Evolutionary conservation across 1,140 invertebrate species (phyloP).

Genomic region (Yoshiicerus persimilis): DNA sequence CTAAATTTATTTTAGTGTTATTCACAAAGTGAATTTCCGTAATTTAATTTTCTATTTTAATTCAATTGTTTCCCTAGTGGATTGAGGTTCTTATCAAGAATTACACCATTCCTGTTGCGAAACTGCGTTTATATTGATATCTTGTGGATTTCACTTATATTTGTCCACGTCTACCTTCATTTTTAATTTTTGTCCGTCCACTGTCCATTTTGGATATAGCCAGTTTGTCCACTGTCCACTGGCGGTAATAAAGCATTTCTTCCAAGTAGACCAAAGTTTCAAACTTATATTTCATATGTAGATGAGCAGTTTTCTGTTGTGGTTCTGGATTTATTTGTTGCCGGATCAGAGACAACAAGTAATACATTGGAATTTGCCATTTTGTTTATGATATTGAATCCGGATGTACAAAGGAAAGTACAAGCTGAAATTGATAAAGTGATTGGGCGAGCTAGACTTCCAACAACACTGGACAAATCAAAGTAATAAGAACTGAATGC

Average conservation of each 20-base stretch:
- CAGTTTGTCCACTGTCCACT: too few species aligned
- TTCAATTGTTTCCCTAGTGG: too few species aligned
- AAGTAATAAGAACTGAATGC: neutral
- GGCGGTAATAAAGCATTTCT: constrained; percentile 30
- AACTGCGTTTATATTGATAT: too few species aligned
- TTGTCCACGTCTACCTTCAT: too few species aligned
- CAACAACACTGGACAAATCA: constrained; percentile 56
- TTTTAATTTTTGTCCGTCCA: too few species aligned
- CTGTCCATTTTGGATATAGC: too few species aligned
- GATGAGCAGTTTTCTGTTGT: constrained; percentile 37
- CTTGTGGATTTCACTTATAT: too few species aligned
- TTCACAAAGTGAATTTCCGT: too few species aligned
- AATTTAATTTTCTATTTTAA: too few species aligned
- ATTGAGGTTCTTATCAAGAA: too few species aligned
- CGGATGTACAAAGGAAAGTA: constrained; percentile 75
- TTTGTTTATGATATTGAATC: constrained; percentile 72
- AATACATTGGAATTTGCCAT: constrained; percentile 76
- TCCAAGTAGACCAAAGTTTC: neutral
- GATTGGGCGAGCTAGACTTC: constrained; percentile 67
- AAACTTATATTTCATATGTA: constrained; percentile 55
- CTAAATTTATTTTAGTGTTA: too few species aligned
- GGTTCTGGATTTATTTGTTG: constrained; percentile 61
- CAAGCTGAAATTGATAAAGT: constrained; percentile 77
- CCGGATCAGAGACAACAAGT: constrained; percentile 78
- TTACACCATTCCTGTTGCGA: too few species aligned